A percentile compares a stretch with the other conserved stretches of the same genome.
Evolutionary conservation across 1,140 invertebrate species (phyloP).

Genomic region (Euwallacea similis): DNA sequence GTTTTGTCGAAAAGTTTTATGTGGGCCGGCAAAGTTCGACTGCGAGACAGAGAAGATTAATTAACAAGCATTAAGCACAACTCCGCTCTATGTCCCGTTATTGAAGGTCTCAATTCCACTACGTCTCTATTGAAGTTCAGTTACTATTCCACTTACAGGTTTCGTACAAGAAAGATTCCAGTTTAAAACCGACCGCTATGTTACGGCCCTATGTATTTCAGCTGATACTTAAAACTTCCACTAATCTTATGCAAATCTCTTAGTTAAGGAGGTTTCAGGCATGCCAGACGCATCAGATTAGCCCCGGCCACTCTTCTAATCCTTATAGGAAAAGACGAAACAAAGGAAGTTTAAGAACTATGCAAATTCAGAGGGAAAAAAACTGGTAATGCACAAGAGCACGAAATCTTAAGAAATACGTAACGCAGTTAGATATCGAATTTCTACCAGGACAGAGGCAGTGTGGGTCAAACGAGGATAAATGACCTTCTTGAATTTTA

Average conservation of each 20-base stretch:
- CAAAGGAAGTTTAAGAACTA: slow-evolving; percentile 14
- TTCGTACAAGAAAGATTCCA: too few species aligned
- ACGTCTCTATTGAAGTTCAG: too few species aligned
- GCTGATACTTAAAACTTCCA: background rate
- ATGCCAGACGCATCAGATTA: slow-evolving; percentile 17
- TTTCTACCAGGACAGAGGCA: too few species aligned
- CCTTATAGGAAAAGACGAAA: slow-evolving; percentile 5
- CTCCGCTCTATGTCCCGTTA: too few species aligned
- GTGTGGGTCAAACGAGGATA: too few species aligned
- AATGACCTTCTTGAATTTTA: too few species aligned
- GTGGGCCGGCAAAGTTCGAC: background rate
- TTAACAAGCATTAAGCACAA: background rate
- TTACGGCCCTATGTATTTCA: background rate
- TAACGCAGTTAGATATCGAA: too few species aligned
- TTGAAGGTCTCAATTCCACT: too few species aligned
- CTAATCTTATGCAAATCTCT: slow-evolving; percentile 16
- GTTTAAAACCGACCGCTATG: background rate
- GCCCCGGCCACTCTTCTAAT: slow-evolving; percentile 14
- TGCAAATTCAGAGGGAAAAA: slow-evolving; percentile 14
- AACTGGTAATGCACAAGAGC: too few species aligned
- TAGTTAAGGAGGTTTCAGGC: slow-evolving; percentile 15
- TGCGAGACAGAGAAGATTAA: background rate
- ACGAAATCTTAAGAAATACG: too few species aligned
- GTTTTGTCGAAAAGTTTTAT: slow-evolving; percentile 1
- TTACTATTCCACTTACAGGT: too few species aligned